Evolutionary conservation across 2,113 vertebrate genomes (phyloP).

Genomic region (Sphaerodactylus townsendi): DNA sequence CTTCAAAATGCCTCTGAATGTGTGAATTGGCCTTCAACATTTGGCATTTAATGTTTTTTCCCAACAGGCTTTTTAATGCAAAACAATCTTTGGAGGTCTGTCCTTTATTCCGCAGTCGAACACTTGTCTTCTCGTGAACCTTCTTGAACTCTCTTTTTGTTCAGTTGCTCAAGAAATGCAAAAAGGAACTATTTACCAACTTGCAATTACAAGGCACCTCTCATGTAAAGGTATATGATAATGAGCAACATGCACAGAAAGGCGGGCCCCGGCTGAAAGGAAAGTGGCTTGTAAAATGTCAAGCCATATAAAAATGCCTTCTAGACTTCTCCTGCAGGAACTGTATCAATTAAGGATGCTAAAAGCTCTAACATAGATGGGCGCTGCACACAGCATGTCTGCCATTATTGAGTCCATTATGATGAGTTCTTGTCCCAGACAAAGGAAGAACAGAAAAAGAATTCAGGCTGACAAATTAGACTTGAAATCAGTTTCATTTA

Average conservation of each 20-base stretch:
- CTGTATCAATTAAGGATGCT: conserved; percentile 83
- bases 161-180: conserved; percentile 53
- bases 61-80: not conserved
- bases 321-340: conserved; percentile 76
- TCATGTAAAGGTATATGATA: conserved; percentile 75
- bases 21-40: not conserved
- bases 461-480: conserved; percentile 88
- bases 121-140: conserved; percentile 74
- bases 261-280: conserved; percentile 57
- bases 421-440: conserved; percentile 79
- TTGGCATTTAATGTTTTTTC: not conserved
- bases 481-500: conserved; percentile 89
- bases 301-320: conserved; percentile 73
- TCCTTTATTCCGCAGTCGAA: conserved; percentile 68
- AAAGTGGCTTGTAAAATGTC: conserved; percentile 62
- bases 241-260: conserved; percentile 69
- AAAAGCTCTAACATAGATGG: conserved; percentile 76
- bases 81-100: conserved; percentile 46
- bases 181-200: conserved; percentile 75
- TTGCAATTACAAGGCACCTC: conserved; percentile 73
- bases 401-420: conserved; percentile 81
- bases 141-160: conserved; percentile 77
- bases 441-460: conserved; percentile 84
- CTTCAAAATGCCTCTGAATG: not conserved
- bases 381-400: conserved; percentile 76